A percentile compares a stretch with the other conserved stretches of the same genome.
These are phyloP conservation scores for Diaprepes abbreviatus DNA, from an alignment of 2,888 invertebrate genomes.

Conservation along the genomic window DNA sequence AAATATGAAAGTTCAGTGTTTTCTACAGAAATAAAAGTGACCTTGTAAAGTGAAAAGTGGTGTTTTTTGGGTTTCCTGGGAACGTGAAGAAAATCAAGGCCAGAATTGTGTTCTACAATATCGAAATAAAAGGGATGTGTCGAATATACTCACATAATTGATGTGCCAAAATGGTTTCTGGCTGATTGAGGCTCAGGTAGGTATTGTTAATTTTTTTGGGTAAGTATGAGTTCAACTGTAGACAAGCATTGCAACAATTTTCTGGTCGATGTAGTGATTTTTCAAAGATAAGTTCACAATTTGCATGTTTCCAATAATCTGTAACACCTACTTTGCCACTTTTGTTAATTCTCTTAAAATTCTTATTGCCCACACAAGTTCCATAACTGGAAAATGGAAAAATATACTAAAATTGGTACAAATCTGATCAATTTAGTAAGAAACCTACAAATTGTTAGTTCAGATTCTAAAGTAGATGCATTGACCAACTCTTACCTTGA, in stretches of 20 bases:
- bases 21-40: no score
- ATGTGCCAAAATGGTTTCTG: neutral
- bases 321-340: slow-evolving; percentile 14
- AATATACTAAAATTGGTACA: no score
- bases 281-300: slow-evolving; percentile 27
- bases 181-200: slow-evolving; percentile 19
- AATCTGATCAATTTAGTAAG: no score
- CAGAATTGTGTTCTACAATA: no score
- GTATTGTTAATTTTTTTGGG: slow-evolving; percentile 33
- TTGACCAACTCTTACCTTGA: slow-evolving; percentile 9
- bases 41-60: no score
- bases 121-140: no score
- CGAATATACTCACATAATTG: slow-evolving; percentile 17
- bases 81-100: no score
- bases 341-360: slow-evolving; percentile 35
- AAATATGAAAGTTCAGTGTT: no score
- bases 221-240: slow-evolving; percentile 25
- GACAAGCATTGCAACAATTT: slow-evolving; percentile 28
- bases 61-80: no score
- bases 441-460: no score
- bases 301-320: slow-evolving; percentile 30
- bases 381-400: slow-evolving; percentile 26
- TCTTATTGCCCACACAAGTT: slow-evolving; percentile 31
- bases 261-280: slow-evolving; percentile 25
- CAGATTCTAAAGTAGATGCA: neutral